A percentile compares a stretch with the other conserved stretches of the same genome.
These are phyloP conservation scores for Petrolisthes manimaculis DNA, from an alignment of 2,888 invertebrate genomes.

Conservation along the genomic window DNA sequence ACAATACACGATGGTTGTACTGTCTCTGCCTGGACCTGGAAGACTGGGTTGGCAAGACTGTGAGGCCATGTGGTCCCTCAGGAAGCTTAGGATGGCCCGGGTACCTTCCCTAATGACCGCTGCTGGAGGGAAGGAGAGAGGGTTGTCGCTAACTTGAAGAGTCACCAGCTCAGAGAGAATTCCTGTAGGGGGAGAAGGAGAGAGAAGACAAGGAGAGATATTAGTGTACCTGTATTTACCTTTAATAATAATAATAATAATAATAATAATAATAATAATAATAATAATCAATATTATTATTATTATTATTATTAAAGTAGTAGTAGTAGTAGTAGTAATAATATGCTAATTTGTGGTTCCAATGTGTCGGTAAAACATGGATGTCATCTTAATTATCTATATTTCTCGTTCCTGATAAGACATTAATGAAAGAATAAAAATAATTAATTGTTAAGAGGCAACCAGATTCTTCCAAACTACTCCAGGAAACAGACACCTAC, in stretches of 20 bases:
- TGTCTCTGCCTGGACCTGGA: neutral
- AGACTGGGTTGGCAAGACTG: neutral
- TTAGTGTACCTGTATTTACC: neutral
- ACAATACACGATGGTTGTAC: neutral
- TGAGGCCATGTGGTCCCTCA: slow-evolving; percentile 13
- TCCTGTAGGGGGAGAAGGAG: slow-evolving; percentile 16
- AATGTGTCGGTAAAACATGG: no score
- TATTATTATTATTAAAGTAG: neutral
- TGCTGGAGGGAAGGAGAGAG: slow-evolving; percentile 49
- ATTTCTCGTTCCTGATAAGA: no score
- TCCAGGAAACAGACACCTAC: no score
- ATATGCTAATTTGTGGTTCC: neutral
- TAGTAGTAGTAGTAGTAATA: slow-evolving; percentile 15
- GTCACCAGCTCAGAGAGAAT: slow-evolving; percentile 50
- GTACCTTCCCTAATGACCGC: slow-evolving; percentile 44
- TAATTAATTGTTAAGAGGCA: no score
- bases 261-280: neutral
- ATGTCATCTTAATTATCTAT: no score
- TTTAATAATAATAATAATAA: neutral
- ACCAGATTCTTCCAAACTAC: no score
- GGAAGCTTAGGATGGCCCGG: slow-evolving; percentile 41
- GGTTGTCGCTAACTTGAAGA: slow-evolving; percentile 60
- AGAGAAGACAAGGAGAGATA: neutral
- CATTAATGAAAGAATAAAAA: no score
- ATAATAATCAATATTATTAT: neutral